Base-by-base conservation (phyloP, 2,888 invertebrate genomes). In the Anthoptus insignis region DNA sequence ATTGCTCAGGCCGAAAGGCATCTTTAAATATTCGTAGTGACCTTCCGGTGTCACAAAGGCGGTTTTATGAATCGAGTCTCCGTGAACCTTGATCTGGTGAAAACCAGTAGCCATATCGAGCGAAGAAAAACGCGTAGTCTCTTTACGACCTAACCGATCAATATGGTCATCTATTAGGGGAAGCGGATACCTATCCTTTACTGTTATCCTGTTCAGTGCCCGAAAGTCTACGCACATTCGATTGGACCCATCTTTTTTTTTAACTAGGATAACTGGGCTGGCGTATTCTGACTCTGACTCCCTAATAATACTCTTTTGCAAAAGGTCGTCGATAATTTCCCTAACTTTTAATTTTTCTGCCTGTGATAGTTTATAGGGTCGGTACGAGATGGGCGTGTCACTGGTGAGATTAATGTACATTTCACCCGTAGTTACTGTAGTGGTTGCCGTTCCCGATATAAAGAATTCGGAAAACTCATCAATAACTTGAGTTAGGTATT, bases 261-360 rank as follows among this genome's bases (percentile, higher is more conserved):
- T 75, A 7, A 75, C 73, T 9, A 73, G 39, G 0, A 75, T 37
- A 1, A 73, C 65, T 6, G 71, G 71, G 37, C 74, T 74, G 0
- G 69, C 54, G 29, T 65, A 73, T 7, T 65, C 63, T 0, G 73
- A 73, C n/a, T 66, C 34, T 0, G 68, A 70, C n/a, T 70, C 67
- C 0, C 71, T 37, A 54, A 73, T 71, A 4, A 75, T 69, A 1
- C 69, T 67, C 14, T 73, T 73, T 0, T 42, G 37, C 3, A 66
- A 8, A 0, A 74, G 53, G 22, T 73, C 74, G 0, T 59, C 34
- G 22, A 69, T 60, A 7, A 74, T 73, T 27, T 68, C 67, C 1
- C 69, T 42, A 24, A 68, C 70, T n/a, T 45, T 47, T 0, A 58
- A 5, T 53, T 66, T 73, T 45, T 74, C 73, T 7, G 39, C 19